Evolutionary conservation across 2,797 vertebrate species (phyloP).

Genomic region (Florisuga fusca): DNA sequence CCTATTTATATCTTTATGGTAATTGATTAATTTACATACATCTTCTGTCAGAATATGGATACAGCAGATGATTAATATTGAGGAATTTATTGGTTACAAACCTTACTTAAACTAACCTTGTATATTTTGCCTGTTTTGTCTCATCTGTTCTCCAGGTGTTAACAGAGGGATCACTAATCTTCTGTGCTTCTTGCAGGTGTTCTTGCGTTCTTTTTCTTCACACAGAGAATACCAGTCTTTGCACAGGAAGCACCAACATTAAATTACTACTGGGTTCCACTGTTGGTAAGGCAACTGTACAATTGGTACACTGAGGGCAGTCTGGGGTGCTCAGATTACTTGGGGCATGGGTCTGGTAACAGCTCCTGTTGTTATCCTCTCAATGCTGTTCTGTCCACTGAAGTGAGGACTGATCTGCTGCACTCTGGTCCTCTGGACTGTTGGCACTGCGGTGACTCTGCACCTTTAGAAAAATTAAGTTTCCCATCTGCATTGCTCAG

Average conservation of each 20-base stretch:
- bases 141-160: background rate
- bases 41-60: background rate
- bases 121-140: background rate
- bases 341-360: background rate
- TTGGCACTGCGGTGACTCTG: background rate
- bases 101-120: background rate
- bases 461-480: background rate
- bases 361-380: background rate
- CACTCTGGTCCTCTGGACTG: background rate
- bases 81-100: background rate
- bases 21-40: background rate
- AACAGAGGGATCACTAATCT: background rate
- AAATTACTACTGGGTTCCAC: slow-evolving; percentile 95
- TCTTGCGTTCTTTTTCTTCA: slow-evolving; percentile 94
- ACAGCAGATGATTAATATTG: background rate
- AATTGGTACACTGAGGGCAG: background rate
- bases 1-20: background rate
- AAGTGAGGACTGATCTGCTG: background rate
- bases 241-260: slow-evolving; percentile 86
- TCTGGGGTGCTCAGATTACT: background rate
- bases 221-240: slow-evolving; percentile 85
- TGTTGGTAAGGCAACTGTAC: slow-evolving; percentile 86
- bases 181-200: slow-evolving; percentile 82
- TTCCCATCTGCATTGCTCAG: background rate
- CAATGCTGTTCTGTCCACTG: background rate